Evolutionary conservation across 1,140 invertebrate genomes (phyloP).

Genomic region (Muscidifurax raptorellus): DNA sequence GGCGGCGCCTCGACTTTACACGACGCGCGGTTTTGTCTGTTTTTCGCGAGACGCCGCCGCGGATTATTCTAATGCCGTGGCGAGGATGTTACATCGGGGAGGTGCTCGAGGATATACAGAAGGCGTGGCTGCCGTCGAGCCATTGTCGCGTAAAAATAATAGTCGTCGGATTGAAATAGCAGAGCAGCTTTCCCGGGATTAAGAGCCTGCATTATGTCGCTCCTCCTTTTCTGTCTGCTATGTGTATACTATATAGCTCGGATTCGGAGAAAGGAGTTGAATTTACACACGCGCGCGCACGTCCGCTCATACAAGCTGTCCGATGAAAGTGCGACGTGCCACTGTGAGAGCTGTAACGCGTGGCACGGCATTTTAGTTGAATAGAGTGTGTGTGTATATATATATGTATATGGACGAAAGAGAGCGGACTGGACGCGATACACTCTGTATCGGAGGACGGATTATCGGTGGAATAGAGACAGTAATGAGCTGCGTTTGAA

Average conservation of each 20-base stretch:
- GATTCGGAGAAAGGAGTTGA: not conserved
- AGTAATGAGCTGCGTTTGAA: not conserved
- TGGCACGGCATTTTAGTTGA: not conserved
- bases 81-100: conserved; percentile 2
- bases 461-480: not conserved
- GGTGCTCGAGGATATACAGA: no score
- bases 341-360: not conserved
- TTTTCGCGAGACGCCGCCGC: not conserved
- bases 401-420: not conserved
- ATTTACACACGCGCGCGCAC: no score
- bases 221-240: not conserved
- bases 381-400: not conserved
- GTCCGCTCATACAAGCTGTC: not conserved
- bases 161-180: not conserved
- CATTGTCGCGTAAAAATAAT: conserved; percentile 4
- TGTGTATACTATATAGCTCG: no score
- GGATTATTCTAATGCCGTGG: conserved; percentile 13
- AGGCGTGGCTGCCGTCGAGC: not conserved
- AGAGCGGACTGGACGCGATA: not conserved
- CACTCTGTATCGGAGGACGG: not conserved
- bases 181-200: not conserved
- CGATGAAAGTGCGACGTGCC: not conserved
- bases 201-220: not conserved
- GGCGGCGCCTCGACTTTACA: not conserved
- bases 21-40: not conserved